Percentiles rank a stretch among this genome's conserved stretches.
phyloP scores from a whole-genome alignment of 2,113 vertebrate genomes.

The Strigops habroptila region DNA sequence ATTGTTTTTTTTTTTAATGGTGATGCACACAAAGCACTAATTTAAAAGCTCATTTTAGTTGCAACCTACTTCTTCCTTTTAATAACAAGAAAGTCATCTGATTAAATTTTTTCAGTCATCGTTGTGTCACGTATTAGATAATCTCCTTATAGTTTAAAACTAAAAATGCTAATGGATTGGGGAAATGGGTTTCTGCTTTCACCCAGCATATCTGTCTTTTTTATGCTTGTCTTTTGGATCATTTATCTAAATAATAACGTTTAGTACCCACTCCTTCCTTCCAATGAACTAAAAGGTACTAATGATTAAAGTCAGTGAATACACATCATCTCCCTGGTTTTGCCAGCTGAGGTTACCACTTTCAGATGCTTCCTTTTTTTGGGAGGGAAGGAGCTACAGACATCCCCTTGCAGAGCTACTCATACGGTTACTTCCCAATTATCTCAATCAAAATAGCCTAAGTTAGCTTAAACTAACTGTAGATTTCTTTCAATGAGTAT shows the following conservation, averaged over 20 bases:
- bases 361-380: background rate
- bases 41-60: conserved; percentile 46
- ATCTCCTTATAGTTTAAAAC: conserved; percentile 44
- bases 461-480: background rate
- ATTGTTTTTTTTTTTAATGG: background rate
- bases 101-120: background rate
- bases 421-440: background rate
- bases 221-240: conserved; percentile 49
- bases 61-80: conserved; percentile 3
- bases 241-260: conserved; percentile 61
- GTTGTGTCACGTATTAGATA: background rate
- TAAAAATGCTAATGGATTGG: conserved; percentile 48
- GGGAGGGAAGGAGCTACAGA: fast-evolving
- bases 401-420: background rate
- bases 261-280: background rate
- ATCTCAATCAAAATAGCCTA: background rate
- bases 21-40: conserved; percentile 48
- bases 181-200: conserved; percentile 43
- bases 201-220: conserved; percentile 44
- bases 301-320: background rate
- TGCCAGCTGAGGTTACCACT: background rate
- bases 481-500: background rate
- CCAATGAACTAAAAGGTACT: conserved; percentile 22
- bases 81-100: conserved; percentile 39
- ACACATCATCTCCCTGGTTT: background rate